A percentile compares a stretch with the other conserved stretches of the same genome.
Conservation (phyloP, 2,113 vertebrate species). For the human region GRCh38 chr11:128680001-128680500, state of each 20-base stretch:
- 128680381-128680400: not conserved
- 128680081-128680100: not conserved
- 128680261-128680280: not conserved
- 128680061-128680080: not conserved
- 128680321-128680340: not conserved
- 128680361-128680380: not conserved
- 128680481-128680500: conserved; percentile 27
- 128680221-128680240: not conserved
- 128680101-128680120: conserved; percentile 3
- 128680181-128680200: not conserved
- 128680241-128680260: not conserved
- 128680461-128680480: not conserved
- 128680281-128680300: not conserved
- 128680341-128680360: not conserved
- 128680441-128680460: not conserved
- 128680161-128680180: conserved; percentile 23
- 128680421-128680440: not conserved
- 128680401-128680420: not conserved
- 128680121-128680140: not conserved
- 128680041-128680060: not conserved
- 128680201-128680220: conserved; percentile 12
- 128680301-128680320: not conserved
- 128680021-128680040: not conserved
- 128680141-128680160: conserved; percentile 33
- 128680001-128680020: not conserved